Evolutionary conservation across 2,113 vertebrate species (phyloP), one percentile per base, ranked within the genome.

Genomic region (Pterophyllum scalare): DNA sequence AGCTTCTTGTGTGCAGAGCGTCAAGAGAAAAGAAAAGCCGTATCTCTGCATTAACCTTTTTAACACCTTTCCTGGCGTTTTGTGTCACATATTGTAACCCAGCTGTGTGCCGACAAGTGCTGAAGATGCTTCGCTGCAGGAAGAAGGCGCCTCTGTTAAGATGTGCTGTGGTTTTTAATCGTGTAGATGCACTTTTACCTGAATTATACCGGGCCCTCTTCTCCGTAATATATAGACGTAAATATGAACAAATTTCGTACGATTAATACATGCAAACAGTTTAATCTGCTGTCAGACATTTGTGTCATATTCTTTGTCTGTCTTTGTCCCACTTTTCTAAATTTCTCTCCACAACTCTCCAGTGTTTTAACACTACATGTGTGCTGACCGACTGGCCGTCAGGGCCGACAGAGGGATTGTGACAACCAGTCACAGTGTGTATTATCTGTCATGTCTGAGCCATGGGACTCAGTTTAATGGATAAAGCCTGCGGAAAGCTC

Each of bases 401-500:
- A 54, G 77, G 65, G 85, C 77, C 79, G 82, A 70, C 85, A 10
- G 87, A 85, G 75, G 83, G n/a, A 72, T 60, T 40, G 88, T 83
- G 77, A 65, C 64, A 19, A 24, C 15, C 86, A 70, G 65, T 88
- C 52, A 5, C 58, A 75, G 75, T 83, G 75, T 86, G 86, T 87
- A 6, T 85, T 88, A 82, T 85, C 82, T 86, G 89, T 86, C 75
- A 65, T 49, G 79, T 67, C 54, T 0, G 79, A 81, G 81, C 87
- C 83, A 35, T 62, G 91, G 93, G 91, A 91, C 80, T 77, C 64
- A 15, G 67, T 90, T 91, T 88, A 90, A 93, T 92, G 89, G 90
- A 88, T 87, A 87, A 88, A 89, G 92, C 90, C 91, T 86, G 85
- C 49, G 87, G 93, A 92, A 86, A 90, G 82, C 85, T 85, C 83